Base-by-base conservation (phyloP, 2,113 vertebrate species). In the Hemicordylus capensis region DNA sequence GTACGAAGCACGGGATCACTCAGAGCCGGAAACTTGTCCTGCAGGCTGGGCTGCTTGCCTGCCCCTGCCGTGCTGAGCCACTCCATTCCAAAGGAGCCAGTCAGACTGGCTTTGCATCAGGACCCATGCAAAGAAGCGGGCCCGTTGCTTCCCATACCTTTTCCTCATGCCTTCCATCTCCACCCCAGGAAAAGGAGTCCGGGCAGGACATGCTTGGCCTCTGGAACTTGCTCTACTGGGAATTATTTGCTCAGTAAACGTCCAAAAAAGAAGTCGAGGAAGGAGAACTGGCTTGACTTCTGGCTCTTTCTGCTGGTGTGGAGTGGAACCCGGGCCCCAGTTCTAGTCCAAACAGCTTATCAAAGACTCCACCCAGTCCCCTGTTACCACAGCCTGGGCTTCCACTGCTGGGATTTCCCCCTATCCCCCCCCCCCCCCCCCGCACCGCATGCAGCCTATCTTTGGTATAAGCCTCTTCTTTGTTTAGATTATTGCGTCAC, bases 31-130 rank as follows among this genome's bases (percentile, higher is more conserved):
- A 83, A n/a, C 69, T 61, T 34, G 81, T 34, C 69, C 56, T 61
- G 73, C 81, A 4, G 39, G 81, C 61, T 74, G 59, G 56, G 28
- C 54, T 17, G 1, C 56, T 61, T n/a, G 69, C 56, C 20, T 31
- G 51, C 17, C 37, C 51, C 37, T 4, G 37, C 51, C 31, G 19
- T 28, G 9, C 69, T 1, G 51, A n/a, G 54, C 61, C 26, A 61
- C 54, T 61, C 69, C 70, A 58, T 61, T n/a, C 81, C 81, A 24
- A 73, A 73, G 54, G 54, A 83, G 61, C 81, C 70, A 14, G 69
- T 73, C 69, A 6, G 19, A 74, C 81, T 83, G 54, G 69, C 39
- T 74, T 58, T 59, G 54, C 28, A 15, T 59, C 28, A 24, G 37
- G 80, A 59, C 51, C 67, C 20, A 72, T 3, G 28, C 67, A 20